A percentile compares a stretch with the other conserved stretches of the same genome.
Evolutionary conservation across 2,797 vertebrate species (phyloP).

Genomic region (Eospalax fontanierii): DNA sequence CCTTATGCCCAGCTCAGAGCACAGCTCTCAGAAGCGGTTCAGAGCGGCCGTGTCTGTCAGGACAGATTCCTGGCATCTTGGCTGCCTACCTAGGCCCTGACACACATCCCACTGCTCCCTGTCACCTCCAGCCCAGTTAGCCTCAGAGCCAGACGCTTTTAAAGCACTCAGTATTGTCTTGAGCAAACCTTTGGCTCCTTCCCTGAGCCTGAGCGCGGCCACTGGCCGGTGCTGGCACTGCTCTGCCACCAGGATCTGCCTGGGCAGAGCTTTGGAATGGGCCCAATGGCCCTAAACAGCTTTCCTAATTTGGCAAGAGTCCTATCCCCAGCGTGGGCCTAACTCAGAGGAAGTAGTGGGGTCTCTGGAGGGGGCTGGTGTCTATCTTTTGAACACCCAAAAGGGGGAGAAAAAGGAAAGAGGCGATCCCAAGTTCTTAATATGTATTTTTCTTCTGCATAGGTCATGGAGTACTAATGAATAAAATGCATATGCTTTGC

Average conservation of each 20-base stretch:
- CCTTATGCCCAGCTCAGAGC: slow-evolving; percentile 20
- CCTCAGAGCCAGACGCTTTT: not conserved
- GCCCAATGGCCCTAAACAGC: not conserved
- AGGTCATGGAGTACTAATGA: not conserved
- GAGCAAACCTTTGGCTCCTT: not conserved
- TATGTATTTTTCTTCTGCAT: not conserved
- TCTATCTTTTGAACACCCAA: not conserved
- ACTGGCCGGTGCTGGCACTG: not conserved
- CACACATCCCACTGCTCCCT: not conserved
- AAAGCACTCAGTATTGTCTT: not conserved
- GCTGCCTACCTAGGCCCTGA: not conserved
- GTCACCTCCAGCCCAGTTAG: not conserved
- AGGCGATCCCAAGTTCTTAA: not conserved
- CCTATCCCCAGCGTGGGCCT: slow-evolving; percentile 10
- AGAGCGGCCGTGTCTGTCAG: not conserved
- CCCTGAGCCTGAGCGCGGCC: not conserved
- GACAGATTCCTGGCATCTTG: not conserved
- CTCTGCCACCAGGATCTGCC: not conserved
- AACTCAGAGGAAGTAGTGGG: slow-evolving; percentile 1
- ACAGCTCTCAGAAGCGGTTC: not conserved
- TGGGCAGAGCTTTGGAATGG: not conserved
- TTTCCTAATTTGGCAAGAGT: slow-evolving; percentile 62
- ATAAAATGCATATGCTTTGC: not conserved
- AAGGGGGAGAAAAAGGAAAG: not conserved
- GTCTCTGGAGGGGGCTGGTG: not conserved